Evolutionary conservation across 1,140 invertebrate species (phyloP), one percentile per base, ranked within the genome.

Genomic region (Colletes gigas): DNA sequence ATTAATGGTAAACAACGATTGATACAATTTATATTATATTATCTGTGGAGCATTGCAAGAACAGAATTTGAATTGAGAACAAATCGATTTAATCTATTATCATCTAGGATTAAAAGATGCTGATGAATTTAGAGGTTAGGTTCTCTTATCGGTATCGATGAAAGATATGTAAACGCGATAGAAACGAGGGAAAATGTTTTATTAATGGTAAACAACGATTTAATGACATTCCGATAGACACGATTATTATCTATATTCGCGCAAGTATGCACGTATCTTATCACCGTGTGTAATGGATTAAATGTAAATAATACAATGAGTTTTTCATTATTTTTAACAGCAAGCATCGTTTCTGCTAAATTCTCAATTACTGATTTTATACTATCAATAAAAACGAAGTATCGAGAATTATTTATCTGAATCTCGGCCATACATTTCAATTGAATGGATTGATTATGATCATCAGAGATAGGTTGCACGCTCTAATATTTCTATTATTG

Each of bases 181-280:
- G 1, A 4, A 6, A 55, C 15, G 12, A 12, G 0, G 50, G 9
- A 39, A 59, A 30, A 60, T 68, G 39, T 63, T 68, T 68, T 47
- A 69, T 77, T 62, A 81, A 30, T 73, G 41, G 39, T 21, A 39
- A 66, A 59, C 47, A 19, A 55, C 10, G 5, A 17, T 19, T n/a
- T 4, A 21, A 15, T 17, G 14, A 57, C 60, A n/a, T 9, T 62
- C 62, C 14, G 21, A 76, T 76, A 15, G 30, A 66, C n/a, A 30
- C 30, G 39, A 74, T 74, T 52, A 67, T 74, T 65, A 67, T 74
- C n/a, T 59, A 9, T 70, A 68, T 6, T 30, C 8, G 17, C 0
- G 39, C n/a, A 62, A 50, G 54, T 66, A 73, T 65, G 7, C 5
- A 30, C 14, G n/a, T 59, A 71, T 80, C 70, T 75, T 80, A 80